Evolutionary conservation across 2,113 vertebrate genomes (phyloP), one percentile per base, ranked within the genome.

Genomic region (Otocyon megalotis): DNA sequence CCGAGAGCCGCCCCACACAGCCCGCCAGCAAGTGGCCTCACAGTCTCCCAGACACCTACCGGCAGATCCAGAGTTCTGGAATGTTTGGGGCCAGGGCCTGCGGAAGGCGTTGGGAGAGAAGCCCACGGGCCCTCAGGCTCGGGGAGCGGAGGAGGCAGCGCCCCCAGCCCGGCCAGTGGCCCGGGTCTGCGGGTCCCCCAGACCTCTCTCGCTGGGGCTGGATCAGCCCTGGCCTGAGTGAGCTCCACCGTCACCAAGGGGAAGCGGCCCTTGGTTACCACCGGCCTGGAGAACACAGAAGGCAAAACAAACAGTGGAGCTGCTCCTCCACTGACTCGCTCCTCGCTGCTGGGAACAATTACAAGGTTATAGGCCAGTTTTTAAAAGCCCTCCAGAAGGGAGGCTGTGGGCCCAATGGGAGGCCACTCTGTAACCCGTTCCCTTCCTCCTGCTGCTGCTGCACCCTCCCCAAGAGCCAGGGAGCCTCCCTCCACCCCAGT

Each of bases 201-300:
- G 79, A 92, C 90, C 94, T 72, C 93, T 86, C 3, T 26, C 2
- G 16, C 92, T 10, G 2, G 26, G 88, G 88, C 92, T 50, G 89
- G 90, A 76, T 56, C 80, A 48, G 93, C 94, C 72, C 95, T 96
- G 96, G 97, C 96, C 72, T 0, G 48, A 37, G 95, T 8, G n/a
- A 71, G 88, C 81, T 58, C 87, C 32, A 6, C 97, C 65, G 97
- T 97, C 96, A 85, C 97, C 65, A 92, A 98, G 97, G 96, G 97
- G 97, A 98, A 98, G 96, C 89, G 53, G 98, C 96, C 97, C 97
- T 98, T 98, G 85, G 97, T 98, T 96, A 98, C 97, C 97, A 58
- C 86, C 11, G 84, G 97, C 96, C 82, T 1, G 30, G 76, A 60
- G 56, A 97, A 96, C 97, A 97, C 80, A 97, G 94, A 96, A 93